Evolutionary conservation across 37 sponge, comb jelly and placozoan species (phyloP).

Genomic region (Sycon ciliatum): DNA sequence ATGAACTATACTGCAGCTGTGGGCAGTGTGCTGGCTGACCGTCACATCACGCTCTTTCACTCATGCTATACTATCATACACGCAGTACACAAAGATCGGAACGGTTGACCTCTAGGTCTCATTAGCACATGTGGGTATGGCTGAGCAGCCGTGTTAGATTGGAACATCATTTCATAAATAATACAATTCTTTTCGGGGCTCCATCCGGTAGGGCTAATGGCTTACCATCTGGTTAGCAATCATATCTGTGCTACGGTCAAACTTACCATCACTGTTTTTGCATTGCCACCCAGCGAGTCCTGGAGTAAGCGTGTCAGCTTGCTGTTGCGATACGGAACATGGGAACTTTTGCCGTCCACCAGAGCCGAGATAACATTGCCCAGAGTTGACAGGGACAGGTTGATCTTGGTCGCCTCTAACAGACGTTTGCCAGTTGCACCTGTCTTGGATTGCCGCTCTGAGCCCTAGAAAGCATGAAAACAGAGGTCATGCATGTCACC

Average conservation of each 20-base stretch:
- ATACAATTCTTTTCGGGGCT: too few species aligned
- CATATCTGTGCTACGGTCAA: not conserved
- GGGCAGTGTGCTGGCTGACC: too few species aligned
- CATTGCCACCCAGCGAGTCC: conserved; percentile 97
- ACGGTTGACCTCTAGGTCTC: too few species aligned
- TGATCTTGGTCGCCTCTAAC: conserved; percentile 86
- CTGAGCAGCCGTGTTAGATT: too few species aligned
- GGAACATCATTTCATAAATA: too few species aligned
- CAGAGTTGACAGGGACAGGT: conserved; percentile 83
- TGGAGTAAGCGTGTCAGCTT: conserved; percentile 91
- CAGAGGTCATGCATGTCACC: not conserved
- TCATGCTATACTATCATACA: too few species aligned
- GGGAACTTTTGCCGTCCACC: conserved; percentile 83
- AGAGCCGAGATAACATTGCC: conserved; percentile 94
- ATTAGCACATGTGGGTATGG: too few species aligned
- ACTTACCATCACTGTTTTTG: conserved; percentile 92
- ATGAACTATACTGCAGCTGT: too few species aligned
- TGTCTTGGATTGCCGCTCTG: conserved; percentile 81
- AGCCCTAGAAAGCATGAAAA: conserved; percentile 51
- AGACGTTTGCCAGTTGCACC: conserved; percentile 67
- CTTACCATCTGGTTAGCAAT: too few species aligned
- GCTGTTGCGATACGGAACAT: conserved; percentile 90
- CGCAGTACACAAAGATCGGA: too few species aligned
- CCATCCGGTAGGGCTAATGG: too few species aligned
- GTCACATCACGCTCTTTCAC: too few species aligned